Base-by-base conservation (phyloP, 2,797 vertebrate genomes). In the Champsocephalus gunnari region DNA sequence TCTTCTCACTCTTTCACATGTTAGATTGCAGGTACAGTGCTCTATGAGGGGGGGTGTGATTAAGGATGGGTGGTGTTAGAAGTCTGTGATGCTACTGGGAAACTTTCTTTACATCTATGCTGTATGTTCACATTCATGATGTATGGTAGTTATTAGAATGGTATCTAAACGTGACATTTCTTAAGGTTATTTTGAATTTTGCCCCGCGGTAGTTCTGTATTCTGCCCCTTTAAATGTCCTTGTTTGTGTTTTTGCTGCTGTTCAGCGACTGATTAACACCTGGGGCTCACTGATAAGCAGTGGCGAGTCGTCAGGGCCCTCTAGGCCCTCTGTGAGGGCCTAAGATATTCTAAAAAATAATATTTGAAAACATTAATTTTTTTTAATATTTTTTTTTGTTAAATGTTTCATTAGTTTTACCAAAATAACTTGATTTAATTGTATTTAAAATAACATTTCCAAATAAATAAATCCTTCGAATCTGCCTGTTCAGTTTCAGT, bases 231-330 rank as follows among this genome's bases (percentile, higher is more conserved):
- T 51, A n/a, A 48, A 38, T 24, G 62, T 41, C 45, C 41, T 12
- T 6, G 21, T 67, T 47, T 75, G 12, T 56, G 17, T 45, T 50
- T 61, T n/a, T 57, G 12, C 21, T 62, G 66, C 47, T 73, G 48
- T n/a, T 53, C 48, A 45, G 51, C 49, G 51, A 76, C 53, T 73
- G 57, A 77, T 60, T 48, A 73, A 51, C 73, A 80, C 73, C 49
- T 2, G 24, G 19, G 8, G 24, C 44, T 66, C 62, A 56, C 16
- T 5, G 13, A 24, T 2, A 21, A 21, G 21, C 21, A 21, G 21
- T 21, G 21, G 21, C 21, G 21, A 21, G 21, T 2, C 21, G 21
- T 21, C 21, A 21, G 21, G 21, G 21, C 21, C 21, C 2, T 21
- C 21, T 21, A 21, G 21, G 21, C 21, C 21, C 21, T 21, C 21